Percentiles rank a stretch among this genome's conserved stretches.
Conservation (phyloP, 2,113 vertebrate species). For the Halcyon malimbica region DNA sequence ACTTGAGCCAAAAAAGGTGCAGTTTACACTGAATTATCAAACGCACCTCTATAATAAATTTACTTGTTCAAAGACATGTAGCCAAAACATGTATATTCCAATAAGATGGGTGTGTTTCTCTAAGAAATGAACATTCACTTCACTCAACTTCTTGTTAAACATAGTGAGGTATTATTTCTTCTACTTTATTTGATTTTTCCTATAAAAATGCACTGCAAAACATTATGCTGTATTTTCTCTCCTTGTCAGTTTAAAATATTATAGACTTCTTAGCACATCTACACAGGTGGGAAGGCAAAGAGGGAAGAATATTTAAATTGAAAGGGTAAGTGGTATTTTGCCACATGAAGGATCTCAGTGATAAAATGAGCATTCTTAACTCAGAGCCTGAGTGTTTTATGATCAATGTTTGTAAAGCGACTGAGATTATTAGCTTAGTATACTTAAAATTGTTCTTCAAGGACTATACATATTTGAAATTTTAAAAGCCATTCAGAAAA, state of each 20-base stretch:
- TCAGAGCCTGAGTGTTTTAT: not conserved
- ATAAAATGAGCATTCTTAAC: not conserved
- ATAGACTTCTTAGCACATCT: too few species aligned
- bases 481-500: not conserved
- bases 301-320: not conserved
- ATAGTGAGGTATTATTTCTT: not conserved
- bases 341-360: not conserved
- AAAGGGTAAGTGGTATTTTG: not conserved
- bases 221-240: fast-evolving
- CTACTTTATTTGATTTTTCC: not conserved
- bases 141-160: not conserved
- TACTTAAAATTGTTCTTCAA: not conserved
- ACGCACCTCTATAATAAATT: not conserved
- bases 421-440: not conserved
- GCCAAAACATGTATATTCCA: not conserved
- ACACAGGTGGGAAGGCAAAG: not conserved
- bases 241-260: not conserved
- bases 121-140: not conserved
- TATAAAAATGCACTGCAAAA: not conserved
- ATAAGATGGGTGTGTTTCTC: not conserved
- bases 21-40: not conserved
- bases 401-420: not conserved
- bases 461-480: not conserved
- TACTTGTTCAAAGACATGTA: not conserved
- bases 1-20: not conserved